Conservation (phyloP, 2,888 invertebrate genomes). For the Listrodromus nycthemerus region DNA sequence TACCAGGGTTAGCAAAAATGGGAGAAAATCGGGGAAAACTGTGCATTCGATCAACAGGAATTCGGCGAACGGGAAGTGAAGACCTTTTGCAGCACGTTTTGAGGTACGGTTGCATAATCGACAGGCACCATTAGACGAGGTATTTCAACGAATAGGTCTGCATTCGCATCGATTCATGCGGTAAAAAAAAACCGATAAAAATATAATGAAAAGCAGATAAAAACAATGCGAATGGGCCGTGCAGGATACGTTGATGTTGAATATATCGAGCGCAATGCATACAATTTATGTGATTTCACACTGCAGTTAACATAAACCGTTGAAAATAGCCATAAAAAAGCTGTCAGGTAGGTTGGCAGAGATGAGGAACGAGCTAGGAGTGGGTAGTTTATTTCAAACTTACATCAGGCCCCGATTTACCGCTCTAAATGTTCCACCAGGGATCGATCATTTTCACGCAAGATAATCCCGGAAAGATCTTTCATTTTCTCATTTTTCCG, state of each 20-base stretch:
- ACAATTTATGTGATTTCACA: conserved; percentile 83
- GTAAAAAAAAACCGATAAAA: conserved; percentile 26
- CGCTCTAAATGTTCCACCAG: background rate
- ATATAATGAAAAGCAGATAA: conserved; percentile 42
- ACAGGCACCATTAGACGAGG: background rate
- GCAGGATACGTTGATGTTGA: too few relatives aligned
- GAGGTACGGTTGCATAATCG: background rate
- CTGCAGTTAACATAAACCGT: conserved; percentile 83
- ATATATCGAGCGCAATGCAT: conserved; percentile 81
- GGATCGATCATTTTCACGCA: background rate
- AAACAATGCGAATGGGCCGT: conserved; percentile 74
- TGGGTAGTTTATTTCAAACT: conserved; percentile 33
- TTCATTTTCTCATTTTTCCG: background rate
- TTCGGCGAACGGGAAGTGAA: background rate
- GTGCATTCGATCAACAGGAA: background rate
- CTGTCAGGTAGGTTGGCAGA: conserved; percentile 47
- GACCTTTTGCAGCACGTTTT: background rate
- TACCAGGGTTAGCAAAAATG: background rate
- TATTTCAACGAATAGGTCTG: background rate
- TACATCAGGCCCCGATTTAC: background rate
- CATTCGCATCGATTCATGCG: background rate
- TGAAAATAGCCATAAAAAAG: conserved; percentile 78
- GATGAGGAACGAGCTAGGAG: conserved; percentile 27
- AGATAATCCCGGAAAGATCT: background rate
- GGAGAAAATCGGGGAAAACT: background rate